Percentiles rank a stretch among this genome's conserved stretches.
Evolutionary conservation across 2,888 invertebrate species (phyloP).

Genomic region (Cheilosia scutellata): DNA sequence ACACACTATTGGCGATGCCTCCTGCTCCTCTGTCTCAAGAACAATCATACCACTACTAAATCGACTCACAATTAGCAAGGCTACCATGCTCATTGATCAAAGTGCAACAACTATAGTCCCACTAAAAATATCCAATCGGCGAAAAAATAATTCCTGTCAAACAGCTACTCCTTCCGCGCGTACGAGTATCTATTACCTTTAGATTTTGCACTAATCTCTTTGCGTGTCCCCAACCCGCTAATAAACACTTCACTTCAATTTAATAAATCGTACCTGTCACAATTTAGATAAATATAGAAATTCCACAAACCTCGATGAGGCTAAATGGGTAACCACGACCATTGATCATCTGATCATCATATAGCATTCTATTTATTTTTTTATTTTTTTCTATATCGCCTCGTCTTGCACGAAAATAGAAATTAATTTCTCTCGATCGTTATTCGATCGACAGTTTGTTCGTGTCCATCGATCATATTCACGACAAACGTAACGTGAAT

Average conservation of each 20-base stretch:
- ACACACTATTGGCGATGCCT: no score
- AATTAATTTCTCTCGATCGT: constrained; percentile 48
- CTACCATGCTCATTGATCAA: constrained; percentile 11
- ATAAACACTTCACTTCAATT: constrained; percentile 64
- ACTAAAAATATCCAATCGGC: constrained; percentile 24
- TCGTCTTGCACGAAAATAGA: constrained; percentile 21
- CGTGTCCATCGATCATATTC: constrained; percentile 66
- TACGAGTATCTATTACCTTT: constrained; percentile 25
- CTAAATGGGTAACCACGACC: constrained; percentile 29
- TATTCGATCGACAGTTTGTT: constrained; percentile 40
- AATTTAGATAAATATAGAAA: constrained; percentile 66
- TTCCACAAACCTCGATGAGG: constrained; percentile 33
- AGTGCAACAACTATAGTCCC: background rate
- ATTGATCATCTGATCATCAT: constrained; percentile 71
- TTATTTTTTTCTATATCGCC: constrained; percentile 15
- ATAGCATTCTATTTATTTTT: constrained; percentile 8
- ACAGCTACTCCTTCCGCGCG: constrained; percentile 22
- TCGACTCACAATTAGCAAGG: background rate
- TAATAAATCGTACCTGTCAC: constrained; percentile 68
- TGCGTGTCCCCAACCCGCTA: constrained; percentile 25
- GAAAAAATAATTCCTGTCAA: constrained; percentile 19
- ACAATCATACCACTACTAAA: background rate
- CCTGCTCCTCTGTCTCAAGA: no score
- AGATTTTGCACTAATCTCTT: constrained; percentile 33
- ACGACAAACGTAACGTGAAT: constrained; percentile 68